Conservation (phyloP, 2,113 vertebrate species). For the Antennarius striatus region DNA sequence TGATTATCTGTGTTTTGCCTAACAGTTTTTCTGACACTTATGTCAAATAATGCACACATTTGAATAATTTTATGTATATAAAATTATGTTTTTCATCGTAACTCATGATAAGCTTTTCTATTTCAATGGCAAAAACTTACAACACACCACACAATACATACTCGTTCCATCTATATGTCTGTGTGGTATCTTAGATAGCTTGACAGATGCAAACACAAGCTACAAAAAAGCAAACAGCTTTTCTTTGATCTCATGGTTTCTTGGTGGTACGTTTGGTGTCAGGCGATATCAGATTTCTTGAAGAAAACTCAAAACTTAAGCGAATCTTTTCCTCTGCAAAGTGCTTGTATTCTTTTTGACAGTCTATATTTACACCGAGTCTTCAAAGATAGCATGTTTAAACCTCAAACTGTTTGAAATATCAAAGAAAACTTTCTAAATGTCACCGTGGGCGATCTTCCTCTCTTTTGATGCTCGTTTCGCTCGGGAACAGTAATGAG, state of each 20-base stretch:
- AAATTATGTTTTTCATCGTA: too few species aligned
- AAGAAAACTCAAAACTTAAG: constrained; percentile 55
- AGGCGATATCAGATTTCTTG: constrained; percentile 48
- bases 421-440: constrained; percentile 80
- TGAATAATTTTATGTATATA: too few species aligned
- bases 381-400: constrained; percentile 73
- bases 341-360: constrained; percentile 71
- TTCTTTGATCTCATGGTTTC: constrained; percentile 23
- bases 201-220: constrained; percentile 10
- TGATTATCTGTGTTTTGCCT: too few species aligned
- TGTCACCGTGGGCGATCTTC: constrained; percentile 73
- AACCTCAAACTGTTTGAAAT: constrained; percentile 76
- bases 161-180: not conserved
- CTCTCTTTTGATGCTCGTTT: constrained; percentile 71
- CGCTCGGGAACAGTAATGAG: constrained; percentile 68
- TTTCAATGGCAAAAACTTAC: too few species aligned
- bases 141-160: not conserved
- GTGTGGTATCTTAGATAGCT: constrained; percentile 17
- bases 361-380: constrained; percentile 61
- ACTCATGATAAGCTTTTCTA: too few species aligned
- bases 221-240: constrained; percentile 17
- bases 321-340: constrained; percentile 59
- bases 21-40: too few species aligned
- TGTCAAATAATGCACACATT: too few species aligned
- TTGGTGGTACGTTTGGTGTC: constrained; percentile 18